phyloP scores from a whole-genome alignment of 2,113 vertebrate species.

The Puffinus mauretanicus region DNA sequence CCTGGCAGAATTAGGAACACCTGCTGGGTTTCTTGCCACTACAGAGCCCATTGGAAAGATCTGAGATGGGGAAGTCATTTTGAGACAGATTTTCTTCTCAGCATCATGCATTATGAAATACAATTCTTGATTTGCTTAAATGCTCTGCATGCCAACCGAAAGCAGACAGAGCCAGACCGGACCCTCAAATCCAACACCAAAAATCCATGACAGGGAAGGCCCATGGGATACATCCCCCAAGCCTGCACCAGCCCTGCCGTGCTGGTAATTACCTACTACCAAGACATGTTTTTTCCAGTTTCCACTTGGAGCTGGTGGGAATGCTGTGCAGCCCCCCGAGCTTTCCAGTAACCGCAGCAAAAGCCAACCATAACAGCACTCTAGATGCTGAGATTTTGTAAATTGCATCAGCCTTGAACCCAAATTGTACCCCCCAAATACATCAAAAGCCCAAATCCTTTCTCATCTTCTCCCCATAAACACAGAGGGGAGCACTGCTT shows the following conservation, averaged over 20 bases:
- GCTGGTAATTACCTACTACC: not conserved
- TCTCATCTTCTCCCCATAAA: not conserved
- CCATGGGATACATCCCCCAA: not conserved
- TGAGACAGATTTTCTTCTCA: not conserved
- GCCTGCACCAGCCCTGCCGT: not conserved
- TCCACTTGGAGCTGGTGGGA: not conserved
- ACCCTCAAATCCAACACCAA: not conserved
- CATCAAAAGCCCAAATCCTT: not conserved
- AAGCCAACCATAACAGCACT: not conserved
- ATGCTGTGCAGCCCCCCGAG: rapidly evolving
- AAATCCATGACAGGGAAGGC: not conserved
- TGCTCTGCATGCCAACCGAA: not conserved
- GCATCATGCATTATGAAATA: not conserved
- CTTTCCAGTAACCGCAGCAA: not conserved
- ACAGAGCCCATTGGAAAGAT: not conserved
- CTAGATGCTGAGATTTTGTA: not conserved
- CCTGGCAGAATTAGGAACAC: not conserved
- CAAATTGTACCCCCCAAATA: not conserved
- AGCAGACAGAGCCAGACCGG: not conserved
- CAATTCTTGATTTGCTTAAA: not conserved
- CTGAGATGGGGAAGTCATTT: not conserved
- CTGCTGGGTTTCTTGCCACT: not conserved
- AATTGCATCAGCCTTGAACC: not conserved
- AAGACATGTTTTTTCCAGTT: not conserved
- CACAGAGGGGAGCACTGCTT: not conserved